Percentiles rank a stretch among this genome's conserved stretches.
phyloP scores from a whole-genome alignment of 1,140 invertebrate genomes.

The Cardiocondyla obscurior region DNA sequence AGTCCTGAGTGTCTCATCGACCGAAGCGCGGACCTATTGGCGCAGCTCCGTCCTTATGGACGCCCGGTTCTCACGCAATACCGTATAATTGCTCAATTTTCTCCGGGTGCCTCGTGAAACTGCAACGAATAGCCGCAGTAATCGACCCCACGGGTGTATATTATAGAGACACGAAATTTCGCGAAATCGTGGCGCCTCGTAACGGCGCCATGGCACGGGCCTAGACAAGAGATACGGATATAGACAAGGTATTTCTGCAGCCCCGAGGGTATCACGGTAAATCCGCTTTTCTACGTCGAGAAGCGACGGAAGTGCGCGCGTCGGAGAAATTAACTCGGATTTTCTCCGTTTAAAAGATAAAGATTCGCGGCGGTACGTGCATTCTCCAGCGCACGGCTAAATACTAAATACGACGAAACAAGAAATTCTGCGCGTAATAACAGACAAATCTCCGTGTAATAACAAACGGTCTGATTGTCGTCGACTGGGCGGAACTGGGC shows the following conservation, averaged over 20 bases:
- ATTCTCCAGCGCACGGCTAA: neutral
- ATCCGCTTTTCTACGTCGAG: neutral
- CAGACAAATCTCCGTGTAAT: neutral
- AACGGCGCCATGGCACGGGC: neutral
- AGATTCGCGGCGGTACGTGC: neutral
- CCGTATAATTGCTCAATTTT: conserved; percentile 75
- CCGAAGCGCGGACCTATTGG: neutral
- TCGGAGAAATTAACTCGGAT: neutral
- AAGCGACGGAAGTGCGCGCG: neutral
- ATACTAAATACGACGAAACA: neutral
- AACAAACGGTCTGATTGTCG: neutral
- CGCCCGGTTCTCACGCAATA: conserved; percentile 66
- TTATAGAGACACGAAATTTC: conserved; percentile 47
- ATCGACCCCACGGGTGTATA: conserved; percentile 3
- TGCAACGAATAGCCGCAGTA: conserved; percentile 17
- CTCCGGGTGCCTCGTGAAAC: conserved; percentile 46
- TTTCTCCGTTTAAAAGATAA: conserved; percentile 1
- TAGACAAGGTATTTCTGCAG: neutral
- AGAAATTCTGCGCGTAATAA: neutral
- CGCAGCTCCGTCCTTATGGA: conserved; percentile 42
- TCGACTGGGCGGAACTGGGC: neutral
- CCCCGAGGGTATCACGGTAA: neutral
- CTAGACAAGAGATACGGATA: neutral
- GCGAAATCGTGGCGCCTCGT: neutral
- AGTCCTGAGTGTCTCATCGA: conserved; percentile 24